Base-by-base conservation (phyloP, 2,113 vertebrate genomes). In the Myotis yumanensis region DNA sequence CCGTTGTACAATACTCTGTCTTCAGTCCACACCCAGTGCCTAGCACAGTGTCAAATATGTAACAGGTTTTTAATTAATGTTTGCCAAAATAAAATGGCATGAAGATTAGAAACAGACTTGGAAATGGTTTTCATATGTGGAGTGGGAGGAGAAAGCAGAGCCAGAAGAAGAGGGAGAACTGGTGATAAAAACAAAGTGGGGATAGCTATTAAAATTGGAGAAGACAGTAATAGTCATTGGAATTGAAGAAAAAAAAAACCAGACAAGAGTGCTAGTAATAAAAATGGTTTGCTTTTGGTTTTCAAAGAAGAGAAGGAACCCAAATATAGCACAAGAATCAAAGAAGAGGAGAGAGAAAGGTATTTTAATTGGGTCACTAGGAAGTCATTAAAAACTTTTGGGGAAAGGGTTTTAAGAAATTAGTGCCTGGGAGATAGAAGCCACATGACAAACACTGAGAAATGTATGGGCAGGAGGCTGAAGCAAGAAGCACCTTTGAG, bases 11-110 rank as follows among this genome's bases (percentile, higher is more conserved):
- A 25, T 20, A 32, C n/a, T 93, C n/a, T 80, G n/a, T 72, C 73
- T 66, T 88, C 16, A n/a, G 10, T 35, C 11, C 35, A 48, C 23
- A 35, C 7, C 3, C 25, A 79, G 35, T 64, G 40, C 68, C 72
- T 76, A 64, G 32, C 7, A 10, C 22, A 54, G 4, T 83, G 51
- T 25, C 25, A 64, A 68, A 69, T 71, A 14, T 2, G 1, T 46
- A 48, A 68, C 28, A 48, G 5, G 37, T 51, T 82, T 91, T 92
- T 43, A 51, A 71, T 57, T 76, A 43, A 23, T 73, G n/a, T 69
- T 81, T 87, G 32, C 15, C 68, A 84, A 84, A 94, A 76, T 83
- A 90, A 69, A 87, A 92, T 84, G 32, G 37, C 37, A 35, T n/a
- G 11, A 88, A 76, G 35, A 83, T 69, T 80, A 77, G 77, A 69